Evolutionary conservation across 1,140 invertebrate species (phyloP).

Genomic region (Euura lappo): DNA sequence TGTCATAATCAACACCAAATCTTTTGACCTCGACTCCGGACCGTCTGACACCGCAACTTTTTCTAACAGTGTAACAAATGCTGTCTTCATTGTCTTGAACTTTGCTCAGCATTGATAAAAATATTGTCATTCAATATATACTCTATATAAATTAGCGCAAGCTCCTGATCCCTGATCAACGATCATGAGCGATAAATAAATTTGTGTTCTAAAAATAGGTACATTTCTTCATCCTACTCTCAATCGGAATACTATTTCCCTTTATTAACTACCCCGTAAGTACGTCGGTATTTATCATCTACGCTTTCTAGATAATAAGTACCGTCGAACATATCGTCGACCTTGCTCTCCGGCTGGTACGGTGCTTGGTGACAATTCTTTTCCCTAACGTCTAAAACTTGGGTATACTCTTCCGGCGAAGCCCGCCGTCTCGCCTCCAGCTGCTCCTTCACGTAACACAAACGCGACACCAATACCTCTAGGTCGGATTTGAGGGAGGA

Average conservation of each 20-base stretch:
- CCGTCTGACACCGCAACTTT: too few relatives aligned
- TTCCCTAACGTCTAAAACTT: slow-evolving; percentile 80
- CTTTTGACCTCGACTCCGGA: too few relatives aligned
- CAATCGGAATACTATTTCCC: not conserved
- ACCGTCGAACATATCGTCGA: slow-evolving; percentile 80
- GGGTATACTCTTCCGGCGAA: slow-evolving; percentile 78
- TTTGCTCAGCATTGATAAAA: not conserved
- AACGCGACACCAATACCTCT: slow-evolving; percentile 68
- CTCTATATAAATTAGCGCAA: not conserved
- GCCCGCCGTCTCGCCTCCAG: slow-evolving; percentile 76
- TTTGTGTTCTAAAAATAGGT: not conserved
- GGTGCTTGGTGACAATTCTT: slow-evolving; percentile 79
- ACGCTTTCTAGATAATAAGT: slow-evolving; percentile 89
- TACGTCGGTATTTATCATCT: slow-evolving; percentile 86
- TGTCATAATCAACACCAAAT: too few relatives aligned
- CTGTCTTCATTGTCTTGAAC: not conserved
- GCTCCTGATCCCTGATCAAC: not conserved
- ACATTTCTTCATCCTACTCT: not conserved
- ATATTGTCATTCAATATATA: not conserved
- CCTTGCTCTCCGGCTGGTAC: slow-evolving; percentile 75
- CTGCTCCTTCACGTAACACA: slow-evolving; percentile 72
- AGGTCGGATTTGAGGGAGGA: slow-evolving; percentile 63
- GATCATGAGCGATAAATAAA: not conserved
- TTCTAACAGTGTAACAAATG: too few relatives aligned
- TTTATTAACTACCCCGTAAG: slow-evolving; percentile 65